Conservation (phyloP, 2,888 invertebrate genomes). For the Tachina fera region DNA sequence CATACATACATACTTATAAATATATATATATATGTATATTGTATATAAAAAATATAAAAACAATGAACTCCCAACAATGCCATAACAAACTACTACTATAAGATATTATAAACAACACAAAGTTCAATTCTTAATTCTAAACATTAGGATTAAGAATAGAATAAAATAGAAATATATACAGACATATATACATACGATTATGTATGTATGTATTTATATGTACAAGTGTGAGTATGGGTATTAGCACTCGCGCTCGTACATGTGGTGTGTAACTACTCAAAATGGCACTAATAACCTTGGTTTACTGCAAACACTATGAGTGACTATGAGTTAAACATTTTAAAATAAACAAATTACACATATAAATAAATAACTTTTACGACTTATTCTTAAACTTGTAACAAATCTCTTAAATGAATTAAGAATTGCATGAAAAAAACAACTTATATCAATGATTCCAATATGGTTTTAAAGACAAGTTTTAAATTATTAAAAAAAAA, state of each 20-base stretch:
- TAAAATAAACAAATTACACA: constrained; percentile 67
- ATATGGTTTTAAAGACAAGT: constrained; percentile 48
- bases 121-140: constrained; percentile 59
- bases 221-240: constrained; percentile 28
- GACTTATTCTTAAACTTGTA: constrained; percentile 64
- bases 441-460: constrained; percentile 33
- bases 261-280: constrained; percentile 28
- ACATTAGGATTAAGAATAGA: constrained; percentile 58
- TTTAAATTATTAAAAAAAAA: constrained; percentile 25
- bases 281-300: constrained; percentile 55
- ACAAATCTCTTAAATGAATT: constrained; percentile 50
- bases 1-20: neutral
- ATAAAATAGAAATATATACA: constrained; percentile 1
- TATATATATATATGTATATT: neutral
- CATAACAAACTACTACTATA: constrained; percentile 13
- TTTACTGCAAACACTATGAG: constrained; percentile 41
- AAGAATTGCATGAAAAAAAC: constrained; percentile 29
- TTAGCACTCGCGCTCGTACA: too few species aligned
- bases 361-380: constrained; percentile 52
- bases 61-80: constrained; percentile 32
- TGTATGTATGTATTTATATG: neutral
- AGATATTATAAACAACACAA: constrained; percentile 38
- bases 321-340: constrained; percentile 59
- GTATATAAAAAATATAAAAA: neutral
- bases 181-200: neutral